Conservation (phyloP, 2,797 vertebrate species). For the Ficedula albicollis region DNA sequence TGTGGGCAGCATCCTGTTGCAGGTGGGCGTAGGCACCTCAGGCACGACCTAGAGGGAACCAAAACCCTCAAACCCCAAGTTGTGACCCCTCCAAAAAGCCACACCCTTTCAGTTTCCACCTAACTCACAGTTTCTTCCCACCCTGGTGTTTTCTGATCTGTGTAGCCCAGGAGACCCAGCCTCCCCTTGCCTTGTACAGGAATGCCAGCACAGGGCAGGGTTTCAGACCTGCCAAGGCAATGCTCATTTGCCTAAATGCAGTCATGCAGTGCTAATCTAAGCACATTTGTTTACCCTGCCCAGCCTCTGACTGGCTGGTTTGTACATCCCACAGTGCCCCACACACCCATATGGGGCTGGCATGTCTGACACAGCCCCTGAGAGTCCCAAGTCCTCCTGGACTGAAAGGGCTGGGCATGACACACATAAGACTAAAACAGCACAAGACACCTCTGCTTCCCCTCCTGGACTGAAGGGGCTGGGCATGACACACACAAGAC, state of each 20-base stretch:
- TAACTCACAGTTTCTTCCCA: neutral
- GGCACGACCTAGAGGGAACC: rapidly evolving
- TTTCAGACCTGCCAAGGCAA: neutral
- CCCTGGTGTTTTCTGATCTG: neutral
- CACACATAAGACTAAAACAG: neutral
- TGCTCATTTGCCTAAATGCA: neutral
- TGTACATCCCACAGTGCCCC: neutral
- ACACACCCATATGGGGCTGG: neutral
- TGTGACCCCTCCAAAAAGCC: neutral
- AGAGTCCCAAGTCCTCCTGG: neutral
- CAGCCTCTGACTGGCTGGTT: neutral
- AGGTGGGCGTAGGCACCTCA: neutral
- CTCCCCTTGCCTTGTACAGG: neutral
- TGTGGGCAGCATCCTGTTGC: neutral
- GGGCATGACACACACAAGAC: neutral
- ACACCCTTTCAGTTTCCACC: neutral
- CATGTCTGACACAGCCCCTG: neutral
- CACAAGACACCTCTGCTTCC: neutral
- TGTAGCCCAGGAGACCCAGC: neutral
- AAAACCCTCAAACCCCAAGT: neutral
- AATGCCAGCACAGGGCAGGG: neutral
- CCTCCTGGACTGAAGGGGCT: neutral
- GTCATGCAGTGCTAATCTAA: neutral
- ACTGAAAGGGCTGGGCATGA: neutral
- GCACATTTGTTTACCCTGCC: neutral